Base-by-base conservation (phyloP, 1,140 invertebrate species). In the Drosophila littoralis region DNA sequence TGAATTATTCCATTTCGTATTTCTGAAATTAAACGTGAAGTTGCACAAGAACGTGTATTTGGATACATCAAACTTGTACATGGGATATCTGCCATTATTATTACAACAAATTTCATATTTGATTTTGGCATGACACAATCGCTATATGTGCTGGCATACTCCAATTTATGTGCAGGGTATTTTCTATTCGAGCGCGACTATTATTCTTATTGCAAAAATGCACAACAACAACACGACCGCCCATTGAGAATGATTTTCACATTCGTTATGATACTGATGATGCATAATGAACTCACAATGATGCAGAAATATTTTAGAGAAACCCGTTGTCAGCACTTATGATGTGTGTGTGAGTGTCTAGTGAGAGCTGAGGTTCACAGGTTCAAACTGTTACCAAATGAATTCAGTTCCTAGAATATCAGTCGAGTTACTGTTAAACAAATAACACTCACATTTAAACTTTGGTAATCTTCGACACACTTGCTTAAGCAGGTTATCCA, bases 361-460 rank as follows among this genome's bases (percentile, higher is more conserved):
- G 9, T 38, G 0, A 7, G 7, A 28, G n/a, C 54, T 2, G 28
- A 33, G 33, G 13, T 54, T 5, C 7, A 32, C 13, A 6, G 48
- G 22, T 40, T 42, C 7, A 8, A 42, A n/a, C 35, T 28, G n/a
- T n/a, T 13, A 15, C 36, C 7, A 3, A 15, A 8, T 13, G 51
- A 32, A 58, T 17, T 17, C 17, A 17, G 17, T 22, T 22, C 22
- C 22, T 22, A 22, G 22, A 22, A 22, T 22, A 22, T 22, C 22
- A 22, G 22, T 22, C 22, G 22, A 22, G 22, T 52, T 12, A 38
- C 35, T 22, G 9, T 40, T 38, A n/a, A 13, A 40, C 12, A 28
- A 36, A 36, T 8, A 40, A 13, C 45, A 72, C 69, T 65, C 38
- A 72, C 69, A 72, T 57, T 12, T 28, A 48, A 64, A 65, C 8